Evolutionary conservation across 2,888 invertebrate genomes (phyloP).

Genomic region (Diarsia mendica): DNA sequence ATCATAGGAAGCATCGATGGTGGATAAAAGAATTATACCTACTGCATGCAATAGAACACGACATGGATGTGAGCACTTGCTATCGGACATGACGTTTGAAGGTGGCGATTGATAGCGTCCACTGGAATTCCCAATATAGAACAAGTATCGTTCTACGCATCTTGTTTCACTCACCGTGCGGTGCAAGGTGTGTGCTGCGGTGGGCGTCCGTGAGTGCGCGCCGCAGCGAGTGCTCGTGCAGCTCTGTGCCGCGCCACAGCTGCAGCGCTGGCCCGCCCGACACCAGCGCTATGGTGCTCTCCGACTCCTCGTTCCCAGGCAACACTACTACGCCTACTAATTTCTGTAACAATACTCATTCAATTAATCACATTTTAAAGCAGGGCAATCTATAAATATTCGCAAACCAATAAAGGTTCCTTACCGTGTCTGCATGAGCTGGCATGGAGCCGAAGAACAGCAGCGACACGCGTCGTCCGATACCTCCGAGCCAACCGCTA

Average conservation of each 20-base stretch:
- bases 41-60: no score
- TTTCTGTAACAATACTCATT: constrained; percentile 77
- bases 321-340: constrained; percentile 92
- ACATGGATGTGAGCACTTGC: no score
- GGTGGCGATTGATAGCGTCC: no score
- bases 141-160: no score
- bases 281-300: constrained; percentile 85
- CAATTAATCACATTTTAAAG: no score
- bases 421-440: constrained; percentile 92
- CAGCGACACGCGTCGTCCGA: constrained; percentile 95
- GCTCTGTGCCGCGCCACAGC: constrained; percentile 94
- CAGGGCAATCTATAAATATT: background rate
- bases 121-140: no score
- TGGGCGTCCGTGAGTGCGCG: constrained; percentile 93
- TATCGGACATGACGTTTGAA: no score
- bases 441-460: constrained; percentile 94
- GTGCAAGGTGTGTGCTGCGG: constrained; percentile 81
- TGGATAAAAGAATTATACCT: no score
- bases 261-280: constrained; percentile 94
- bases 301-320: constrained; percentile 81
- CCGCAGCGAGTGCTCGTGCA: constrained; percentile 94
- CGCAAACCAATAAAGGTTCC: constrained; percentile 37
- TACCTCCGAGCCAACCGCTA: constrained; percentile 96
- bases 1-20: no score
- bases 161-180: constrained; percentile 61